Evolutionary conservation across 2,888 invertebrate species (phyloP), one percentile per base, ranked within the genome.

Genomic region (Lepidonotus clava): DNA sequence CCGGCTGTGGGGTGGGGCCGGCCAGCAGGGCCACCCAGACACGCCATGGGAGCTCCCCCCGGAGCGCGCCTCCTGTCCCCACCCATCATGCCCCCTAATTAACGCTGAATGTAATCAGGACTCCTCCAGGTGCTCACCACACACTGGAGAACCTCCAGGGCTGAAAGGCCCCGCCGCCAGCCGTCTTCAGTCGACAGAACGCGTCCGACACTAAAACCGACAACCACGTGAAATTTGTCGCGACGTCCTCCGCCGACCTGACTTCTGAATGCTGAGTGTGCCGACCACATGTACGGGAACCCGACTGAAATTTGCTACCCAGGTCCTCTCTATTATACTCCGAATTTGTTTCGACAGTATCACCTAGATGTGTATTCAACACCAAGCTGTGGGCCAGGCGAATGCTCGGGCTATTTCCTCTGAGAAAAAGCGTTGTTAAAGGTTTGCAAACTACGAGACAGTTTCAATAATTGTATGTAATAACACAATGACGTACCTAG

Each of bases 101-200:
- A 80, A 80, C 80, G 51, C 28, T 80, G 80, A 80, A 80, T 80
- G 80, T 80, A 80, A 80, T 80, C 80, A 80, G 80, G 80, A 34
- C 80, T 46, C 32, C 80, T 80, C 80, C 80, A 80, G 80, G 80
- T 80, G 80, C 24, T 1, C 28, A 46, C 32, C 34, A 38, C 71
- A 36, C 38, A 71, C 71, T 36, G 38, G 71, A 71, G 71, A 38
- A 71, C 34, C 18, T 18, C 46, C 46, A 46, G 46, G n/a, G n/a
- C n/a, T n/a, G n/a, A n/a, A n/a, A n/a, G n/a, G n/a, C n/a, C n/a
- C n/a, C 46, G 8, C 46, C 46, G 8, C 46, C 46, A 46, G 46
- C 8, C 46, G 46, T 46, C 8, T 46, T 46, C 46, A 46, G 46
- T 46, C 46, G 18, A 18, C 46, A 46, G 46, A 18, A 18, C 8